Evolutionary conservation across 2,888 invertebrate species (phyloP), one percentile per base, ranked within the genome.

Genomic region (Leptothorax acervorum): DNA sequence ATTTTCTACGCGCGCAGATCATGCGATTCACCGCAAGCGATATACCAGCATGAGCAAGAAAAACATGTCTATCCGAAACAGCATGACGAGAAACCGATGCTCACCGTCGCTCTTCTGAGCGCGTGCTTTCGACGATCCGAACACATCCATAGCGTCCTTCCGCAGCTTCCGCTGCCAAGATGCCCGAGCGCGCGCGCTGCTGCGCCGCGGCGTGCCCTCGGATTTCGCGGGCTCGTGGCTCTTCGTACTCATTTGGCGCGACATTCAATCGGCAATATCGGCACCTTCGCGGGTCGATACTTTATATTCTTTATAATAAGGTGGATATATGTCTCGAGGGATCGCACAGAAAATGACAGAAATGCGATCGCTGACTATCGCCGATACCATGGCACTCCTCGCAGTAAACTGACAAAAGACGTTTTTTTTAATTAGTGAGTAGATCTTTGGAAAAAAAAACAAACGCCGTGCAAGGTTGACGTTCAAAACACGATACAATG

Each of bases 71-170:
- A 78, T 57, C 48, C 31, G 45, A 66, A 60, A 51, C 39, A 55
- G n/a, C 23, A 12, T 15, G 28, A 63, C 6, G 55, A 28, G 23
- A 66, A 78, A 45, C n/a, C 78, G 87, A 87, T 91, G 42, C 94
- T 94, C 93, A 95, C 95, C 95, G 92, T 95, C 94, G 86, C 86
- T 90, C 90, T 94, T 95, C 88, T 92, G 94, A 42, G 31, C 42
- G 53, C 78, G 78, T 92, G 93, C 93, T 93, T 94, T 94, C 82
- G 94, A 93, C 11, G 94, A 93, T 84, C 92, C 92, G 90, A 93
- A 94, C 91, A 93, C 91, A 87, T 94, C 94, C 94, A 94, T 94
- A 92, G 93, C 92, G 92, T 92, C 91, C 89, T 87, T 90, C 89
- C 35, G 48, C 48, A 3, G 11, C 18, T 6, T 18, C 51, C 51